A percentile compares a stretch with the other conserved stretches of the same genome.
phyloP scores from a whole-genome alignment of 2,113 vertebrate species.

The Rhadina sibilatrix region DNA sequence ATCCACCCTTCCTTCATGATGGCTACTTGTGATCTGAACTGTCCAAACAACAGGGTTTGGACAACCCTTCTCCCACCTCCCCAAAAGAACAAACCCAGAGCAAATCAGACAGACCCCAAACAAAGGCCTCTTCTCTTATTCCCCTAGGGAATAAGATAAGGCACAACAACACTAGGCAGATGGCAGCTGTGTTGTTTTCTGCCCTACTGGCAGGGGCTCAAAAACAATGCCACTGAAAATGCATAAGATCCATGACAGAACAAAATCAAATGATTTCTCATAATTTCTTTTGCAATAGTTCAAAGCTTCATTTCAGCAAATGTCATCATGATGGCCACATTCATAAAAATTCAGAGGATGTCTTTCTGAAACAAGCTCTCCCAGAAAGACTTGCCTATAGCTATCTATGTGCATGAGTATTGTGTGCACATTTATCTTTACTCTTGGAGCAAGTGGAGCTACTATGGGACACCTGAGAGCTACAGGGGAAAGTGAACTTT shows the following conservation, averaged over 20 bases:
- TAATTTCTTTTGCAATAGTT: neutral
- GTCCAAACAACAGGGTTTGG: neutral
- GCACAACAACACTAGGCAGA: neutral
- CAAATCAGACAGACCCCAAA: neutral
- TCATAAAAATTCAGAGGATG: neutral
- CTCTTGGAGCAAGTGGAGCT: neutral
- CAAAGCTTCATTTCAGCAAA: neutral
- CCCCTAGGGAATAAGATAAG: neutral
- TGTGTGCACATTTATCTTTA: neutral
- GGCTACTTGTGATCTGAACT: neutral
- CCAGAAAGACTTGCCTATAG: neutral
- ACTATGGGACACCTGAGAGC: neutral
- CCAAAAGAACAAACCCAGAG: neutral
- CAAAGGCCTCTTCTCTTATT: neutral
- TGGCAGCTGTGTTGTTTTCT: conserved; percentile 21
- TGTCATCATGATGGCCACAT: neutral
- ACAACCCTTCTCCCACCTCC: no score
- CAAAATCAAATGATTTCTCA: neutral
- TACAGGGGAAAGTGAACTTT: neutral
- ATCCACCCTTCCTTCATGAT: neutral
- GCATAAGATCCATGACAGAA: neutral
- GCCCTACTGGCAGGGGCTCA: neutral
- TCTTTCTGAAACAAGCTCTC: neutral
- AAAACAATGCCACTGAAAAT: neutral
- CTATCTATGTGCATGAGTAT: neutral